phyloP scores from a whole-genome alignment of 2,888 invertebrate genomes.

The Torymus texanus region DNA sequence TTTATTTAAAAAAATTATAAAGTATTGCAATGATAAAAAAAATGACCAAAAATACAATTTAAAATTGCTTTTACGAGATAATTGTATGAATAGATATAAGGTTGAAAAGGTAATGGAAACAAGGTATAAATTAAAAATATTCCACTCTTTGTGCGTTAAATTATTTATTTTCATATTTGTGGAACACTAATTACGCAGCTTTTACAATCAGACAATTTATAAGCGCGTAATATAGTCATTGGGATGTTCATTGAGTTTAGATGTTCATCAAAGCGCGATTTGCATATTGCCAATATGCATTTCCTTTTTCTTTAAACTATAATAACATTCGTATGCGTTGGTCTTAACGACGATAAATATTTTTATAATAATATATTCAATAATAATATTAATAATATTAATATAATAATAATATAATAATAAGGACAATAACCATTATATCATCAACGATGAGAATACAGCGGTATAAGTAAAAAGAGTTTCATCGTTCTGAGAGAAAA shows the following conservation, averaged over 20 bases:
- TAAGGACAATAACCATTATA: constrained; percentile 56
- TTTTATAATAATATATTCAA: constrained; percentile 59
- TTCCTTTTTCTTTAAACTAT: constrained; percentile 51
- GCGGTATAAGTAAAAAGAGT: constrained; percentile 49
- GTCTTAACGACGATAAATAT: constrained; percentile 66
- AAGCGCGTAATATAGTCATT: constrained; percentile 51
- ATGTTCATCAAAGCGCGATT: constrained; percentile 38
- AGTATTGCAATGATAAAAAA: neutral
- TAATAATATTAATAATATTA: constrained; percentile 59
- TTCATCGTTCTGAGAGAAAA: constrained; percentile 34
- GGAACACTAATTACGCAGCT: constrained; percentile 53
- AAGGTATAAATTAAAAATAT: constrained; percentile 22
- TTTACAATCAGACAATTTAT: constrained; percentile 52
- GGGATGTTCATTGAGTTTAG: constrained; percentile 45
- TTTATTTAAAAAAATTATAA: neutral
- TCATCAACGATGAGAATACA: constrained; percentile 56
- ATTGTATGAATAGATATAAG: too few relatives aligned
- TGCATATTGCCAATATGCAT: constrained; percentile 44
- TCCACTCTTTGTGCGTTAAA: constrained; percentile 48
- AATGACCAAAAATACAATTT: neutral
- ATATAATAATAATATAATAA: constrained; percentile 55
- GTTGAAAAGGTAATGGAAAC: neutral
- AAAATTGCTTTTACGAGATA: too few relatives aligned
- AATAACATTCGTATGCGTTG: constrained; percentile 55
- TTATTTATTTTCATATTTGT: constrained; percentile 54